Evolutionary conservation across 37 sponge, comb jelly and placozoan genomes (phyloP).

Genomic region (Aplysina aerophoba): DNA sequence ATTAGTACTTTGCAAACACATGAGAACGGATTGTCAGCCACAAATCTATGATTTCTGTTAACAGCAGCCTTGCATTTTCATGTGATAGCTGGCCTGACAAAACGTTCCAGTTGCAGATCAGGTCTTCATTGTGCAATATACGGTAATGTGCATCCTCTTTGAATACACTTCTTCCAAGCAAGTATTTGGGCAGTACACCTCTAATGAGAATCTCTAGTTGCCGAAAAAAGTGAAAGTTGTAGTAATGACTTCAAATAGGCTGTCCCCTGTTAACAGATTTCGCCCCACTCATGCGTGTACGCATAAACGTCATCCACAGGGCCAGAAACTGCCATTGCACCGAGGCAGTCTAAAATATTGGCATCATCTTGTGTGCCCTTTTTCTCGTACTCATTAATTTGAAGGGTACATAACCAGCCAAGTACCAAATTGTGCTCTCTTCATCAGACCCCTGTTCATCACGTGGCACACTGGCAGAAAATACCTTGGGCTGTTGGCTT

Average conservation of each 20-base stretch:
- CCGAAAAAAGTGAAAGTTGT: neutral
- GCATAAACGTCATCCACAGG: constrained; percentile 6
- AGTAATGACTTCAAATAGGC: neutral
- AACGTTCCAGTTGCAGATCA: neutral
- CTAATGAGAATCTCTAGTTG: neutral
- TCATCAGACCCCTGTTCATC: neutral
- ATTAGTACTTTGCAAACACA: neutral
- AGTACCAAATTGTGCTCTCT: neutral
- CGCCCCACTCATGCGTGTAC: constrained; percentile 15
- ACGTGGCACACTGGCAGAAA: neutral
- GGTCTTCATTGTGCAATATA: neutral
- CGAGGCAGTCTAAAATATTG: neutral
- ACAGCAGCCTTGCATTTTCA: neutral
- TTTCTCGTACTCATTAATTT: neutral
- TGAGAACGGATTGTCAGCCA: constrained; percentile 17
- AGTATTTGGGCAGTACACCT: neutral
- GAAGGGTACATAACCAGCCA: constrained; percentile 17
- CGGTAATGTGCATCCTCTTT: neutral
- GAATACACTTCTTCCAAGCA: neutral
- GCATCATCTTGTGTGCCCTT: constrained; percentile 15
- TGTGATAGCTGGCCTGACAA: neutral
- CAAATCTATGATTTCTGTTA: neutral
- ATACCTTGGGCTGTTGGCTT: neutral
- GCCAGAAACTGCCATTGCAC: constrained; percentile 5
- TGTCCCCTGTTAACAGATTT: neutral